These are phyloP conservation scores for Halichoerus grypus DNA, from an alignment of 2,113 vertebrate species.

Conservation along the genomic window DNA sequence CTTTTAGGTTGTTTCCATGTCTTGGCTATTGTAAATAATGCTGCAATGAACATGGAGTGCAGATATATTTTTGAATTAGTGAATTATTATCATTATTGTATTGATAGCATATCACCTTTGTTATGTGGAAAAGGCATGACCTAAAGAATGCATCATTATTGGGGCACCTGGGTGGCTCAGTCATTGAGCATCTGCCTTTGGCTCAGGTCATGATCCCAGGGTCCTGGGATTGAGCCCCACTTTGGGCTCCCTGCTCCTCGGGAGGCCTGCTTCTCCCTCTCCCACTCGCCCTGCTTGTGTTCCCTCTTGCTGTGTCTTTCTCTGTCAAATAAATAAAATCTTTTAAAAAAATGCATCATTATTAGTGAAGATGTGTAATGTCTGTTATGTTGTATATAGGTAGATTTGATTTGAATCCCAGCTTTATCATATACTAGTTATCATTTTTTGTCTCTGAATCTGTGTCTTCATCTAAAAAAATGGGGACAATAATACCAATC, in stretches of 20 bases:
- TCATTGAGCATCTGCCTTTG: too few relatives aligned
- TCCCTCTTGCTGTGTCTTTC: too few relatives aligned
- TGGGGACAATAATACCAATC: not conserved
- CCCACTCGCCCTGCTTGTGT: too few relatives aligned
- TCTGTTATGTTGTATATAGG: not conserved
- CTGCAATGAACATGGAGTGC: too few relatives aligned
- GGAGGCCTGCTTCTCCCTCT: too few relatives aligned
- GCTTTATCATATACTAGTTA: not conserved
- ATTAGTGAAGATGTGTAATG: not conserved
- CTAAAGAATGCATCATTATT: not conserved
- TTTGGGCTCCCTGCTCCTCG: too few relatives aligned
- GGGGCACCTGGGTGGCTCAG: too few relatives aligned
- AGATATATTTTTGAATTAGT: not conserved
- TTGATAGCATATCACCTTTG: not conserved
- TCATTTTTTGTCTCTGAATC: not conserved
- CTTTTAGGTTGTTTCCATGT: not conserved
- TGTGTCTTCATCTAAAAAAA: conserved; percentile 10
- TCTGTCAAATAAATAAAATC: too few relatives aligned
- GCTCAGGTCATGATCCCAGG: too few relatives aligned
- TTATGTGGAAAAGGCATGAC: not conserved
- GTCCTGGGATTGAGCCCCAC: too few relatives aligned
- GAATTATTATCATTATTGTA: not conserved
- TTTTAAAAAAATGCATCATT: not conserved
- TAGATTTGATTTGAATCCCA: conserved; percentile 20
- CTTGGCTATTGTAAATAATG: not conserved